Evolutionary conservation across 2,797 vertebrate genomes (phyloP), one percentile per base, ranked within the genome.

Genomic region (Crenuchus spilurus): DNA sequence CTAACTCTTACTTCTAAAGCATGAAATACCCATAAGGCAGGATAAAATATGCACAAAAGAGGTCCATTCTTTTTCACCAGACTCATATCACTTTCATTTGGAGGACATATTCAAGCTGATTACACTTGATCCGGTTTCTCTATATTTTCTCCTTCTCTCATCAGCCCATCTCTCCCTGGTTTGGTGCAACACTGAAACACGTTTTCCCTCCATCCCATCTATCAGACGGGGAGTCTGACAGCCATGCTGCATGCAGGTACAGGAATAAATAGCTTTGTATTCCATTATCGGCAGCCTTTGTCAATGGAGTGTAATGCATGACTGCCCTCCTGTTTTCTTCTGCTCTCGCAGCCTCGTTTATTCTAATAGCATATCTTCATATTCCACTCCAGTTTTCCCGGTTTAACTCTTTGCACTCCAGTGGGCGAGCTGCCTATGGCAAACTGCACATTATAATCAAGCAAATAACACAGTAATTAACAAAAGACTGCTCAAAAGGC

Each of bases 261-360:
- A 37, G 49, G 16, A 87, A 90, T 84, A 87, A 81, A 78, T 60
- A 72, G 35, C 77, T 80, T 75, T 54, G 61, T 81, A 80, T 84
- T 73, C 82, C 55, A 62, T 80, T 86, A 90, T 87, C 66, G 78
- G 79, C 85, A 86, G 72, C 62, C 70, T 70, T 70, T 26, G 60
- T 88, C 87, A 84, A 82, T 88, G 87, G 78, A 84, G 82, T 86
- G 83, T 83, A 88, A 88, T 81, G 83, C 81, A 83, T 76, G 87
- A 83, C 80, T 87, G 85, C 87, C 74, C 80, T 84, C 75, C 72
- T 83, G 75, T 86, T 87, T 80, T 74, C 49, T 37, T 69, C 81
- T 62, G 44, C 58, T 73, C 79, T 73, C 14, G 8, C 79, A 84
- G 82, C 78, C 65, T 85, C 79, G 86, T 92, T 87, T 84, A 85